Evolutionary conservation across 2,113 vertebrate species (phyloP), one percentile per base, ranked within the genome.

Genomic region (Amphiprion percula): DNA sequence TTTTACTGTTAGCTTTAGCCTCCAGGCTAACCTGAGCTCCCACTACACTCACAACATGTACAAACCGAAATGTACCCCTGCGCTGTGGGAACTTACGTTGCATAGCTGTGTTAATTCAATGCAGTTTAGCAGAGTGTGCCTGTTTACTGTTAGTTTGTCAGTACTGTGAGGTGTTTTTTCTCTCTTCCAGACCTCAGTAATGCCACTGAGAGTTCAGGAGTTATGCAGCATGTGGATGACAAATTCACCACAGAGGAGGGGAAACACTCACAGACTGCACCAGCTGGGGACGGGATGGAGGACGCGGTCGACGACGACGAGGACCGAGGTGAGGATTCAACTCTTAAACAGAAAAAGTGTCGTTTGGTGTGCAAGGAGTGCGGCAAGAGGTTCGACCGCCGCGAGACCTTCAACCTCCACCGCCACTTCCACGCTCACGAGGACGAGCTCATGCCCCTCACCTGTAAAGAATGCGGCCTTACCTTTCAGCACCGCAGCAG

Each of bases 331-430:
- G 65, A 12, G 9, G 67, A 80, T 21, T 23, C 6, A 1, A 10
- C 68, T 3, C 64, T 66, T 0, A 93, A 93, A 68, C 85, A 58
- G 19, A 92, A 80, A 59, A 89, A 86, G 79, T 77, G 74, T 17
- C 64, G 81, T 2, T 52, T 94, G 79, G 79, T 90, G 74, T 95
- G 95, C 80, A 90, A 90, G 6, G 94, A 95, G 28, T 96, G 94
- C 0, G 95, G 95, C 17, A 92, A 93, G 73, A 80, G 23, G 3
- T 96, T 96, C 77, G 91, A 68, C 26, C 92, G 91, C 0, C 91
- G 94, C 0, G 95, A 95, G 84, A 95, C 90, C 0, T 94, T 91
- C 49, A 93, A 95, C 76, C 93, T 96, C 4, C 95, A 95, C 77
- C 91, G 94, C 12, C 95, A 96, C 86, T 94, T 93, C 53, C 93